Evolutionary conservation across 2,888 invertebrate species (phyloP).

Genomic region (Bellardia bayeri): DNA sequence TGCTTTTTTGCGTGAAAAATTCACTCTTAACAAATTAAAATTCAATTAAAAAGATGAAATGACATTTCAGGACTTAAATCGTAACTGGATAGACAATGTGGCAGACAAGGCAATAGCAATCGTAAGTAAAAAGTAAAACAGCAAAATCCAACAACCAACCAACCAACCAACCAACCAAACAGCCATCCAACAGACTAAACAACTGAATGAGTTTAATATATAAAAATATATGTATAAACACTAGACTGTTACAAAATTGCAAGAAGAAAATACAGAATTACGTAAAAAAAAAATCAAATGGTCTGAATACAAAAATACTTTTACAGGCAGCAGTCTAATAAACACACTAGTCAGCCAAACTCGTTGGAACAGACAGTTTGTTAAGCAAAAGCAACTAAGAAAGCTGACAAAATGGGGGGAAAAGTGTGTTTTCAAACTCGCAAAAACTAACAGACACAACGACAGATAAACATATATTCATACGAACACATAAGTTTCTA

Average conservation of each 20-base stretch:
- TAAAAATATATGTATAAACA: background rate
- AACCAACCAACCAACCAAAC: constrained; percentile 16
- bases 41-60: constrained; percentile 83
- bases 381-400: constrained; percentile 36
- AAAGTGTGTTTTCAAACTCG: constrained; percentile 9
- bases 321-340: background rate
- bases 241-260: too few relatives aligned
- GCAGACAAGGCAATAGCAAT: constrained; percentile 63
- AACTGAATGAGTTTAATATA: constrained; percentile 18
- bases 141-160: constrained; percentile 52
- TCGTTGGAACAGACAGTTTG: constrained; percentile 39
- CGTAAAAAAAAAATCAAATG: background rate
- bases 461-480: background rate
- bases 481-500: too few relatives aligned
- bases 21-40: constrained; percentile 83
- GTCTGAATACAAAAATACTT: background rate
- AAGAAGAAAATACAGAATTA: too few relatives aligned
- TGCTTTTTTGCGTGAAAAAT: constrained; percentile 75
- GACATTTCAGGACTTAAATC: constrained; percentile 78
- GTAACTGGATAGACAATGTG: constrained; percentile 67
- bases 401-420: constrained; percentile 23
- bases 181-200: constrained; percentile 33
- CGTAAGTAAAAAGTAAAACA: constrained; percentile 33
- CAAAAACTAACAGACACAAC: background rate
- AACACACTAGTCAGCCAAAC: constrained; percentile 53